Evolutionary conservation across 2,888 invertebrate species (phyloP).

Genomic region (Strigamia maritima): DNA sequence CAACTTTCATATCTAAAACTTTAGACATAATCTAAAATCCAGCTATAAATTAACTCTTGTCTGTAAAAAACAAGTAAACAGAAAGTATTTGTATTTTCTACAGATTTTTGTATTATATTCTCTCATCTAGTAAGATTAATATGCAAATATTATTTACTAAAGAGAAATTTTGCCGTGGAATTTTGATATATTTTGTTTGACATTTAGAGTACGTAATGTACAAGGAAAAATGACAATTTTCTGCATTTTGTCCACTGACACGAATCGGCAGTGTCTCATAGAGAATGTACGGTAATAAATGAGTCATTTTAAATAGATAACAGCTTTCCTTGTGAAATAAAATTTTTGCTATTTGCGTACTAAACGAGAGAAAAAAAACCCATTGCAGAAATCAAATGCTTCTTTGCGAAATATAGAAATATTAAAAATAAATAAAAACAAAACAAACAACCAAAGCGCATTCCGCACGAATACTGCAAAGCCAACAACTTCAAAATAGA

Average conservation of each 20-base stretch:
- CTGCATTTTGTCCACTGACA: slow-evolving; percentile 3
- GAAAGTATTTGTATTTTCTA: too few relatives aligned
- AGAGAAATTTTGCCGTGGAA: neutral
- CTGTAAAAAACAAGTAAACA: too few relatives aligned
- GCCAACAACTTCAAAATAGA: too few relatives aligned
- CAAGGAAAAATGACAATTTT: neutral
- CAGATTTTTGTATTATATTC: too few relatives aligned
- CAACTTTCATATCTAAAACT: neutral
- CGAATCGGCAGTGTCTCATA: neutral
- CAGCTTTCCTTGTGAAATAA: neutral
- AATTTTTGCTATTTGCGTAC: too few relatives aligned
- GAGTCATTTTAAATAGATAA: neutral
- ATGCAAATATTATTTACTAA: neutral
- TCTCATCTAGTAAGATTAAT: too few relatives aligned
- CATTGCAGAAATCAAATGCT: too few relatives aligned
- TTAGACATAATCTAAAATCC: neutral
- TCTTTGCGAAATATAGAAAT: too few relatives aligned
- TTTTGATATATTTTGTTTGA: neutral
- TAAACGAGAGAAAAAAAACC: too few relatives aligned
- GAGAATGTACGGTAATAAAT: neutral
- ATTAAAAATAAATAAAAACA: too few relatives aligned
- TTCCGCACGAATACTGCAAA: too few relatives aligned
- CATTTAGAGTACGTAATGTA: neutral
- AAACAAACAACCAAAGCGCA: too few relatives aligned
- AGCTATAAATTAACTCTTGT: neutral